Evolutionary conservation across 2,113 vertebrate species (phyloP), one percentile per base, ranked within the genome.

Genomic region (Azemiops feae): DNA sequence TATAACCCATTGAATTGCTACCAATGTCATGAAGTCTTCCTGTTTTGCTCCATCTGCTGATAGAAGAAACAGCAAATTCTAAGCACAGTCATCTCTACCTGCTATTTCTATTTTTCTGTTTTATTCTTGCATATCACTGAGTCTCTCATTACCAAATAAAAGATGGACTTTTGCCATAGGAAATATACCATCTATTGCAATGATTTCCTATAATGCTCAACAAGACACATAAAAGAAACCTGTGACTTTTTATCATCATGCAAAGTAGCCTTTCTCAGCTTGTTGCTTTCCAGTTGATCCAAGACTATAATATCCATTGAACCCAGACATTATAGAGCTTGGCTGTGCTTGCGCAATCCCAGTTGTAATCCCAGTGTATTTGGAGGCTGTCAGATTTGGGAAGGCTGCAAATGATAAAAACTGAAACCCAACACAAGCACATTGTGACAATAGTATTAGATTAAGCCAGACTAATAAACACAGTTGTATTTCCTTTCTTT

Each of bases 131-230:
- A 2, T 89, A 95, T 43, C 95, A 93, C 87, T 94, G 88, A 95
- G 53, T 43, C 89, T 90, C 93, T 96, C 89, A 58, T 95, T 87
- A 64, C 34, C 91, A 88, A 95, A 43, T 43, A 12, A 30, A 87
- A 90, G 54, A 85, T 0, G 45, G 39, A 14, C 96, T 97, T 95
- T 96, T 97, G 94, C 94, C 93, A 89, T 27, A 93, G 90, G 86
- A 94, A 95, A 90, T 89, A 47, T 55, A 92, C 94, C 94, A 92
- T 74, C 85, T 94, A 96, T 74, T 25, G 1, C 88, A 90, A 39
- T 88, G 58, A 94, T 57, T 90, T 93, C 55, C 55, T 91, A n/a
- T 12, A 58, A 43, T 52, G 87, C 89, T 18, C 81, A 95, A 89
- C 85, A 95, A 88, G 89, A 91, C 50, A 54, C 89, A 95, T 91